Evolutionary conservation across 2,113 vertebrate species (phyloP), one percentile per base, ranked within the genome.

Genomic region (Tiliqua scincoides): DNA sequence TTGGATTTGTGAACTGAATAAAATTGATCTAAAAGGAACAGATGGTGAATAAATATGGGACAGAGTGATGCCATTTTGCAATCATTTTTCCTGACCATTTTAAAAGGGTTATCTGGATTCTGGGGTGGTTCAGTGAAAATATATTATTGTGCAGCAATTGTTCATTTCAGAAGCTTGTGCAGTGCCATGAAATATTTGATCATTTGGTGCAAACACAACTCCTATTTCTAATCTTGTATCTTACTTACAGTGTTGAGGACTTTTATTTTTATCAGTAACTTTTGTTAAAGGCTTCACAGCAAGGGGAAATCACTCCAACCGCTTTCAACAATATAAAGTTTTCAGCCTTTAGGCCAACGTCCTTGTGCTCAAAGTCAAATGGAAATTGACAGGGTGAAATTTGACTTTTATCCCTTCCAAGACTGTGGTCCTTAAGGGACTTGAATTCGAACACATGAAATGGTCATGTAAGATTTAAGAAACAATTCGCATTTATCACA

Each of bases 211-310:
- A 76, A 84, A 76, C n/a, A 65, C 72, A 84, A 54, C 43, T 76
- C 72, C 52, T 27, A 63, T 76, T n/a, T 76, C 75, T 54, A 84
- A 84, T 84, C 61, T 84, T 84, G 40, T 67, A 74, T 65, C 40
- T 63, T 62, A 35, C 40, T 67, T 54, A 35, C 21, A 30, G 40
- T 54, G 37, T 17, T 7, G 70, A 37, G 32, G 30, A 67, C 43
- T 84, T 76, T 65, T 76, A 54, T 67, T 65, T 48, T 84, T 67
- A 35, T 67, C 21, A 54, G n/a, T 32, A 63, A 23, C 61, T 63
- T 74, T 52, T 43, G 75, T 48, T 76, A n/a, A 18, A 65, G 21
- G n/a, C 21, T 67, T 54, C 62, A n/a, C 43, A 67, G 73, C 40
- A 27, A 14, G 27, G 73, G 21, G 4, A 48, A 65, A 52, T 12